A percentile compares a stretch with the other conserved stretches of the same genome.
Evolutionary conservation across 2,888 invertebrate species (phyloP).

Genomic region (Xylota segnis): DNA sequence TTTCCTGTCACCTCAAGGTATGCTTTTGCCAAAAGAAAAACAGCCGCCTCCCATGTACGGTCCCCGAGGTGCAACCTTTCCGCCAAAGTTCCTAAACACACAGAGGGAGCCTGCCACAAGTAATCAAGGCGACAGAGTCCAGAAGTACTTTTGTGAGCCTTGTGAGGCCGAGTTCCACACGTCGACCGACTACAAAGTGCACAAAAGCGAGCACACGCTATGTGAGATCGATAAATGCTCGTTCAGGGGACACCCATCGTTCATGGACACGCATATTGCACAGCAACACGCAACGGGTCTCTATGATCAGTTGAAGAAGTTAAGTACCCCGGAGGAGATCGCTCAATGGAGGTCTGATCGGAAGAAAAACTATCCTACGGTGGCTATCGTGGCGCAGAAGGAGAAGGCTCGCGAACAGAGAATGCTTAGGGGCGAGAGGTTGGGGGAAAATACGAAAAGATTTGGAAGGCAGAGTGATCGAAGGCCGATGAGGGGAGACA

Average conservation of each 20-base stretch:
- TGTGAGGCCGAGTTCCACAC: conserved; percentile 91
- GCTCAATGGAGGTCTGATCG: conserved; percentile 93
- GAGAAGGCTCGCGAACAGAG: conserved; percentile 88
- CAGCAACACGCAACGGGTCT: conserved; percentile 94
- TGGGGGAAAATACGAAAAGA: conserved; percentile 84
- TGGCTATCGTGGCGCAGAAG: conserved; percentile 88
- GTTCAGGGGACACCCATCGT: conserved; percentile 91
- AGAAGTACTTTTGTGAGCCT: conserved; percentile 89
- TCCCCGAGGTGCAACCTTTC: conserved; percentile 82
- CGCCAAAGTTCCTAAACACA: conserved; percentile 79
- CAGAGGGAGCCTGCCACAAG: conserved; percentile 14
- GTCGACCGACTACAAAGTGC: conserved; percentile 87
- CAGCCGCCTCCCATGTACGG: conserved; percentile 84
- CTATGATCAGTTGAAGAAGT: conserved; percentile 90
- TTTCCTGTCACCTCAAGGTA: conserved; percentile 82
- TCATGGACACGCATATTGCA: conserved; percentile 92
- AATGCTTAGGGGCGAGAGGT: conserved; percentile 90
- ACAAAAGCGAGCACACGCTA: conserved; percentile 90
- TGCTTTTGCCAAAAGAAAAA: conserved; percentile 81
- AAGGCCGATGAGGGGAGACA: conserved; percentile 77
- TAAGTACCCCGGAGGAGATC: conserved; percentile 92
- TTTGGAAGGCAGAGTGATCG: conserved; percentile 84
- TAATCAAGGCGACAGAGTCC: conserved; percentile 36
- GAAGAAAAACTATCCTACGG: conserved; percentile 91
- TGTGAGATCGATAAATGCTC: conserved; percentile 93